Base-by-base conservation (phyloP, 2,888 invertebrate genomes). In the Epiblema foenella region DNA sequence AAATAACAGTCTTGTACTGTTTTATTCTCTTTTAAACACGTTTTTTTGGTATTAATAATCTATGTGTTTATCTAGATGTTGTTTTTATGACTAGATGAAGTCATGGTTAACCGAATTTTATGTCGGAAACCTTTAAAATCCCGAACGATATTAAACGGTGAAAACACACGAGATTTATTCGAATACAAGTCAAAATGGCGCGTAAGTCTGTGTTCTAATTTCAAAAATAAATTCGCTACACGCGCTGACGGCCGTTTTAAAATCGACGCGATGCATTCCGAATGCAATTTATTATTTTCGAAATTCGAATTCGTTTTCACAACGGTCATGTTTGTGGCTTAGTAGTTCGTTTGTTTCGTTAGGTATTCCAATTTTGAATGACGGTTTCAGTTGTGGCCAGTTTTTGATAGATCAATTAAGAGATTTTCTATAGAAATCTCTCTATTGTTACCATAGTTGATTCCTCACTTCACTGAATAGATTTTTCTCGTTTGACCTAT, bases 151-250 rank as follows among this genome's bases (percentile, higher is more conserved):
- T 71, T 56, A 66, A 80, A 83, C 82, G 76, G 83, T 81, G 84
- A 89, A 89, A 89, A 87, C 84, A 81, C 76, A 77, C 85, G 79
- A 82, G 81, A 86, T 90, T 86, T 85, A 87, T 88, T 85, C 85
- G 84, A 81, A 82, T 85, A 85, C 86, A 85, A 81, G 88, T 87
- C 85, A 87, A 90, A 91, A 90, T 89, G 86, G 90, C 87, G 90
- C 85, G 86, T 86, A 89, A 91, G 90, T 89, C 90, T 90, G 92
- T 92, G 92, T 92, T 92, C 93, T 88, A 92, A 89, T 91, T 93
- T 91, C 93, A 92, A 93, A 93, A 93, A 93, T 93, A 93, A 92
- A 93, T 93, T 89, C 84, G 90, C 87, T 85, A 87, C 86, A 85
- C 88, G 85, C 89, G 85, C 88, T 86, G 82, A 76, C 86, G 85